Base-by-base conservation (phyloP, 2,888 invertebrate species). In the Nysson spinosus region DNA sequence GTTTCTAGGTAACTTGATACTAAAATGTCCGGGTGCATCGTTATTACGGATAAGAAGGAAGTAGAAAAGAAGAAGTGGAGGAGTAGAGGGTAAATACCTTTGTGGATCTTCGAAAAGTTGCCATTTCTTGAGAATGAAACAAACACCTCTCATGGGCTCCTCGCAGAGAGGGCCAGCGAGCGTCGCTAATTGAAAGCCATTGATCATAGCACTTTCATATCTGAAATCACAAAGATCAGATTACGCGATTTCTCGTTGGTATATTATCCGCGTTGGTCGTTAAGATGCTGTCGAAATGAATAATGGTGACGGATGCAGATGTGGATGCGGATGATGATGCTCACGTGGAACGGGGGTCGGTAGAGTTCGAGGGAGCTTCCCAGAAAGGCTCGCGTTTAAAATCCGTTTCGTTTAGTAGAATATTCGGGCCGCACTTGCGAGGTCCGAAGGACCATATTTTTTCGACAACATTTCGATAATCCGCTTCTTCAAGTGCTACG, bases 91-190 rank as follows among this genome's bases (percentile, higher is more conserved):
- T n/a, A n/a, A n/a, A n/a, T 66, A 83, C 82, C 81, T 80, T 52
- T 77, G 79, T 9, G 61, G 28, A 22, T 80, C 77, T 30, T 81
- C 78, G 24, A 55, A 24, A 17, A 86, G 77, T 34, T 83, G 89
- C 95, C 97, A 98, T 73, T 95, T 93, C 78, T 96, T 94, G 1
- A 99, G 91, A 50, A 95, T 89, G 88, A 98, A 97, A 12, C 94
- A 95, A 0, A 98, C 96, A 1, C 98, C 98, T 89, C 94, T 94
- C 93, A 99, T 93, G 1, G 98, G 97, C 84, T 99, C 99, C 80
- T 98, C 97, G 88, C 99, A 99, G 37, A 99, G 87, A 0, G 99
- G 99, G 0, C 99, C 99, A 34, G 96, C 92, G 50, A 94, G 87
- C 19, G 96, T 92, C 4, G 95, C 95, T 87, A 96, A 87, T 90